Evolutionary conservation across 2,113 vertebrate genomes (phyloP).

Genomic region (Macquaria ambigua): DNA sequence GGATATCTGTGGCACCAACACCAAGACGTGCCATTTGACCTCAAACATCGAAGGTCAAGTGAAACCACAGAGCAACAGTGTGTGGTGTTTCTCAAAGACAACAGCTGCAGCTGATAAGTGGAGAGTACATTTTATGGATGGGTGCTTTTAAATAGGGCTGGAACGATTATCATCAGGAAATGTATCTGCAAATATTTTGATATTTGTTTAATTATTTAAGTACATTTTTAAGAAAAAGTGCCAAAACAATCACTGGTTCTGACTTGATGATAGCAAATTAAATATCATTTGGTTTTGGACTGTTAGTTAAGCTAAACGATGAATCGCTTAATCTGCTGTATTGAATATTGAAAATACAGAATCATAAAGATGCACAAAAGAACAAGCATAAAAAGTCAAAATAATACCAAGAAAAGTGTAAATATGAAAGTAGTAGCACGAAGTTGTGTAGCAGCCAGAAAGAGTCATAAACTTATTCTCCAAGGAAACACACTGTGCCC

Average conservation of each 20-base stretch:
- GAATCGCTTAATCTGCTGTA: too few species aligned
- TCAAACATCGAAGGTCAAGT: neutral
- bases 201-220: too few species aligned
- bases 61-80: neutral
- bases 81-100: constrained; percentile 6
- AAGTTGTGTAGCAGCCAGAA: constrained; percentile 10
- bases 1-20: constrained; percentile 5
- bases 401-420: neutral
- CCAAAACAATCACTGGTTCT: neutral
- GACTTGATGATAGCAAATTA: neutral
- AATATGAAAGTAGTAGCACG: neutral
- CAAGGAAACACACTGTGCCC: constrained; percentile 45
- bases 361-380: neutral
- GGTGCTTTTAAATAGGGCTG: neutral
- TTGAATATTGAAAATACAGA: neutral
- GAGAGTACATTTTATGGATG: neutral
- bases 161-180: neutral
- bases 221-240: too few species aligned
- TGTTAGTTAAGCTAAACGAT: too few species aligned
- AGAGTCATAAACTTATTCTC: constrained; percentile 61
- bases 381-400: neutral
- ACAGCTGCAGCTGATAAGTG: constrained; percentile 2
- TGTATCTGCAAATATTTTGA: neutral
- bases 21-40: neutral
- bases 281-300: neutral